phyloP scores from a whole-genome alignment of 2,888 invertebrate species.

The Steromphala cineraria region DNA sequence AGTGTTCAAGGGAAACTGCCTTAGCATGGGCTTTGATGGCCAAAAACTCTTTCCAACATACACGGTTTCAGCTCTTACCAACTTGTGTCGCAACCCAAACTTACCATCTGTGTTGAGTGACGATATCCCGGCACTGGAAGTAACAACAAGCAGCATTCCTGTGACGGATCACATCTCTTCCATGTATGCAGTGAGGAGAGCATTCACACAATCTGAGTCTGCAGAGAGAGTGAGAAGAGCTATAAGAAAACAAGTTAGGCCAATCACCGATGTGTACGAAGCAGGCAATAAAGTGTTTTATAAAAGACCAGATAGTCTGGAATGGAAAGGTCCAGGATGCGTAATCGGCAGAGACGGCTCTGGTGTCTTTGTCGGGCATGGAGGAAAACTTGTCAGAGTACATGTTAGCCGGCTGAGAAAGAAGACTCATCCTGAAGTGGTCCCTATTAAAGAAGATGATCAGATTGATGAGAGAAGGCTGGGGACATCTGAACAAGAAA shows the following conservation, averaged over 20 bases:
- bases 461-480: too few relatives aligned
- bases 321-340: constrained; percentile 17
- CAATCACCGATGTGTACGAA: neutral
- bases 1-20: constrained; percentile 31
- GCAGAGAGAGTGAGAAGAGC: constrained; percentile 22
- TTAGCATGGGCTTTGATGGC: constrained; percentile 21
- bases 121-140: constrained; percentile 23
- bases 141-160: neutral
- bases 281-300: constrained; percentile 23
- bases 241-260: neutral
- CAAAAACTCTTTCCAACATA: constrained; percentile 13
- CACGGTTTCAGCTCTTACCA: constrained; percentile 25
- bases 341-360: constrained; percentile 20
- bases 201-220: constrained; percentile 18
- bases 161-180: constrained; percentile 18
- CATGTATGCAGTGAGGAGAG: neutral
- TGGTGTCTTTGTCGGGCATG: constrained; percentile 24
- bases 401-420: constrained; percentile 1
- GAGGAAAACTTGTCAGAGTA: constrained; percentile 19
- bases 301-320: constrained; percentile 21
- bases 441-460: too few relatives aligned
- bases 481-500: too few relatives aligned
- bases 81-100: constrained; percentile 29
- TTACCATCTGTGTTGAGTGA: constrained; percentile 27
- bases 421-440: neutral